Conservation (phyloP, 2,888 invertebrate species). For the Penaeus monodon region DNA sequence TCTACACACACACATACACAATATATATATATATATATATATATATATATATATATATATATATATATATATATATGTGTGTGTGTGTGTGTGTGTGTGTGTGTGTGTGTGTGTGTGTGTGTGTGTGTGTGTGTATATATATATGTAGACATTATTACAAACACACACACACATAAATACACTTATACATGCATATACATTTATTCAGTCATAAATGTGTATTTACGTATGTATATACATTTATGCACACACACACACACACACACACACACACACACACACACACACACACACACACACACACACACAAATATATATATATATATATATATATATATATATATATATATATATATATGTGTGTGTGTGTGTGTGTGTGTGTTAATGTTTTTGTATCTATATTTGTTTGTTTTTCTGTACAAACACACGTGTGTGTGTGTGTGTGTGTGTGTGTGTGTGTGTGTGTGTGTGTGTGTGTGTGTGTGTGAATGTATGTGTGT, state of each 20-base stretch:
- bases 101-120: too few species aligned
- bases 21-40: too few species aligned
- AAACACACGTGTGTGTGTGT: neutral
- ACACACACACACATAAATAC: too few species aligned
- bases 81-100: too few species aligned
- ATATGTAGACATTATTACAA: too few species aligned
- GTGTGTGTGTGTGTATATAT: too few species aligned
- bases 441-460: neutral
- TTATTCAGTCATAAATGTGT: neutral
- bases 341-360: slow-evolving; percentile 3
- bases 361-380: neutral
- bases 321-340: slow-evolving; percentile 1
- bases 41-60: too few species aligned
- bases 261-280: neutral
- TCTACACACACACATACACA: too few species aligned
- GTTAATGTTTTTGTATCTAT: too few species aligned
- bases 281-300: neutral
- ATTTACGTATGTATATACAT: neutral
- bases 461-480: slow-evolving; percentile 3
- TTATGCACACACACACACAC: neutral
- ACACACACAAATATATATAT: neutral
- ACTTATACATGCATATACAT: neutral
- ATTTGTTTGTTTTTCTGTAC: too few species aligned
- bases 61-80: too few species aligned
- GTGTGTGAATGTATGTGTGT: neutral